Base-by-base conservation (phyloP, 2,888 invertebrate genomes). In the Prenolepis imparis region DNA sequence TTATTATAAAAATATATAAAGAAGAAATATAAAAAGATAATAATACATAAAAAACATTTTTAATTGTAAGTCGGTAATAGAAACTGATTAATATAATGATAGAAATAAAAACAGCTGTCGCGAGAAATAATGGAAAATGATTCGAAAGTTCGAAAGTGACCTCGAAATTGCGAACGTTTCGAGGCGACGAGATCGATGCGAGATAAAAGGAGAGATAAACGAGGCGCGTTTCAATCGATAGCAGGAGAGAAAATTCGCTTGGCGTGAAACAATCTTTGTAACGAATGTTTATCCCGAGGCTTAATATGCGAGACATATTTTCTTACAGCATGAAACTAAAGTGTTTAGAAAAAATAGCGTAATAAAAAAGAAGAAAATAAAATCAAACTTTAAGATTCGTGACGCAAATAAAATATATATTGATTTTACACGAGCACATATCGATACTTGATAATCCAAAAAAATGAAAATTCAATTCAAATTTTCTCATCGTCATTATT, bases 261-360 rank as follows among this genome's bases (percentile, higher is more conserved):
- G 82, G 59, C 81, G 57, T 24, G 61, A 75, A 81, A 83, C 73
- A 66, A 86, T 85, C 87, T 85, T 84, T 85, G 84, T 84, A 87
- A 88, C 86, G 28, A 73, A 86, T 88, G 81, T 81, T 84, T 68
- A 77, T 67, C 67, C 63, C 44, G 68, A 61, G 41, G 68, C 73
- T 61, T 68, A 74, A 64, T 63, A 75, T 59, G 59, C 32, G 39
- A 82, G 73, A 28, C 55, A 61, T 64, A 80, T 81, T 85, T 85
- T 88, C 88, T 84, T 21, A 21, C 68, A n/a, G 84, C n/a, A 8
- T 84, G 32, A 88, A 84, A 86, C 15, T 59, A 32, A n/a, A 21
- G 21, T 44, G 11, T 59, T 32, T 1, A 12, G 8, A 48, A 59
- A 18, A 59, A 68, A 41, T 59, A 70, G 0, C 21, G n/a, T 6